These are phyloP conservation scores for Pollenia angustigena DNA, from an alignment of 2,888 invertebrate species.

Conservation along the genomic window DNA sequence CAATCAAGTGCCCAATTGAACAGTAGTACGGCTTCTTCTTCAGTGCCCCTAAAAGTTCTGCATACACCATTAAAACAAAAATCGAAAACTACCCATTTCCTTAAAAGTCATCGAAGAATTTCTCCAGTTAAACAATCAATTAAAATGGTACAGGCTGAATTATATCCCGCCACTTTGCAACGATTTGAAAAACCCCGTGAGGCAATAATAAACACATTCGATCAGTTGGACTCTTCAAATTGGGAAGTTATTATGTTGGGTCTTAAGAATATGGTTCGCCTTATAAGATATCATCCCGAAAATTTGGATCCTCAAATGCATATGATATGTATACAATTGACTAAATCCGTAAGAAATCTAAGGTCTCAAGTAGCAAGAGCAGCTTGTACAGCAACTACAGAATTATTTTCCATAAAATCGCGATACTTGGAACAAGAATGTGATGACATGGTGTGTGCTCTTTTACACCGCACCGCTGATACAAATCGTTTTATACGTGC, in stretches of 20 bases:
- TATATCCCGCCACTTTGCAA: slow-evolving; percentile 82
- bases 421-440: slow-evolving; percentile 89
- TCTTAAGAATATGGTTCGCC: slow-evolving; percentile 88
- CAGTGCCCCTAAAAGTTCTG: slow-evolving; percentile 74
- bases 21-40: slow-evolving; percentile 68
- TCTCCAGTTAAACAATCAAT: slow-evolving; percentile 82
- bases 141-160: slow-evolving; percentile 79
- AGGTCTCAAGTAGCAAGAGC: slow-evolving; percentile 96
- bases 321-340: slow-evolving; percentile 88
- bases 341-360: slow-evolving; percentile 93
- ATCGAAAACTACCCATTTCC: slow-evolving; percentile 81
- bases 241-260: slow-evolving; percentile 93
- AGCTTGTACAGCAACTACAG: slow-evolving; percentile 92
- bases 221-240: slow-evolving; percentile 89
- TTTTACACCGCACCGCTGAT: slow-evolving; percentile 95
- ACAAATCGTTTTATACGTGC: slow-evolving; percentile 96
- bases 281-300: slow-evolving; percentile 88
- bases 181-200: slow-evolving; percentile 88
- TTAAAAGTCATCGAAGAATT: slow-evolving; percentile 79
- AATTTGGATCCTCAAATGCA: slow-evolving; percentile 88
- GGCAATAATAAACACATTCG: slow-evolving; percentile 87
- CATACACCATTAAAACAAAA: slow-evolving; percentile 81
- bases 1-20: slow-evolving; percentile 77
- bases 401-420: slow-evolving; percentile 89
- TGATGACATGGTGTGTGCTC: slow-evolving; percentile 92